phyloP scores from a whole-genome alignment of 2,888 invertebrate species.

The Lepidonotus clava region DNA sequence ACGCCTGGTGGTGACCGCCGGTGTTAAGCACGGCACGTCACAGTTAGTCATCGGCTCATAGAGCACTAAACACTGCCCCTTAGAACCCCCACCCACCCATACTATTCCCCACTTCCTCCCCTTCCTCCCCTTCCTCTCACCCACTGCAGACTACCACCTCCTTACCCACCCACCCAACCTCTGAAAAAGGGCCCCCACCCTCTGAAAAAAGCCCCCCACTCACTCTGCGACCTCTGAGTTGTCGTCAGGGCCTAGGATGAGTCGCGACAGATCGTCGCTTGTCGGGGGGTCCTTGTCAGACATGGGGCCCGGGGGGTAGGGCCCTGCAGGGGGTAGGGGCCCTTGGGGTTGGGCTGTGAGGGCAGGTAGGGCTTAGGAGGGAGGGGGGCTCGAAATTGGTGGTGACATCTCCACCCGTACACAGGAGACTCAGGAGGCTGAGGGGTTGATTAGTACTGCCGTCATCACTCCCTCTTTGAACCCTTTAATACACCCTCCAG shows the following conservation, averaged over 20 bases:
- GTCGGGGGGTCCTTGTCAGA: background rate
- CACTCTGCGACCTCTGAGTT: too few relatives aligned
- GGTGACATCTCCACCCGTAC: too few relatives aligned
- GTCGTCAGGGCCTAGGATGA: too few relatives aligned
- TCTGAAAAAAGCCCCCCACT: too few relatives aligned
- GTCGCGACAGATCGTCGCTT: background rate
- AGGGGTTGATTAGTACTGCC: background rate
- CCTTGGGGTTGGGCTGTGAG: too few relatives aligned
- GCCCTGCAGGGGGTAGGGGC: too few relatives aligned
- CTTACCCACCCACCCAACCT: too few relatives aligned
- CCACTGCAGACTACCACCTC: too few relatives aligned
- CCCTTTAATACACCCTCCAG: background rate
- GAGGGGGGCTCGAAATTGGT: too few relatives aligned
- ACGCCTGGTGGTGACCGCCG: slow-evolving; percentile 1
- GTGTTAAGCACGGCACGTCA: slow-evolving; percentile 2
- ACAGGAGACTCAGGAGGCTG: background rate
- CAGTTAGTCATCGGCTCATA: slow-evolving; percentile 33
- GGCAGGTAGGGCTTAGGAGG: too few relatives aligned
- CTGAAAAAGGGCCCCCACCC: too few relatives aligned
- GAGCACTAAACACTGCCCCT: background rate
- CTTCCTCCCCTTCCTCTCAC: background rate
- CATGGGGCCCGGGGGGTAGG: too few relatives aligned
- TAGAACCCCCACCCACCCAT: background rate
- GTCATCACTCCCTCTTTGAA: background rate
- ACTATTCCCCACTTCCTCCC: background rate